Evolutionary conservation across 2,888 invertebrate species (phyloP), one percentile per base, ranked within the genome.

Genomic region (Cataglyphis altisquamis): DNA sequence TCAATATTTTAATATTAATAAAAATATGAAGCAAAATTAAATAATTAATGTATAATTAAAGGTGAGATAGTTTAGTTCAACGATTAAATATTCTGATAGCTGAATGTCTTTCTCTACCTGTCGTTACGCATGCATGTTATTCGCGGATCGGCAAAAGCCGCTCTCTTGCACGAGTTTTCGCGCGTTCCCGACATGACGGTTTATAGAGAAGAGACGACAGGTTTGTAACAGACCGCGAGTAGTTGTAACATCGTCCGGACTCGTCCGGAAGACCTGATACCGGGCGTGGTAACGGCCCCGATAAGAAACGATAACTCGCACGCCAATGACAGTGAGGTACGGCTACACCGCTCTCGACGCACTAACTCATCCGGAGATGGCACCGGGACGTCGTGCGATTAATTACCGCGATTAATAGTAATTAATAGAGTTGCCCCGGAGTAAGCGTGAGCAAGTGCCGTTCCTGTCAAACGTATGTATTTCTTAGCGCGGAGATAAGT

Each of bases 381-480:
- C 89, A 88, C 84, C 74, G 87, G 87, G 86, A 85, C 85, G 86
- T 85, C 80, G 82, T 63, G 80, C 91, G 93, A 93, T 93, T 93
- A 92, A 93, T 92, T 91, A 91, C 89, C 83, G 83, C 91, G 93
- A 93, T 93, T 92, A 92, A 92, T 91, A 90, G 91, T 93, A 93
- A 93, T 93, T 93, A 92, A 93, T 93, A 92, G 91, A 87, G 88
- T 81, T 87, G 87, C 83, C 41, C 70, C 84, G 73, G n/a, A 52
- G 75, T 86, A 84, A 88, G 89, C 88, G 86, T 87, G 89, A 89
- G 88, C 90, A 86, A 88, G 82, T 84, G 87, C 86, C 86, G 91
- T 89, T 92, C 87, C 57, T 52, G 77, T 82, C 80, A 84, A 84
- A 64, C 57, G 68, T 66, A 64, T 80, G 67, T 36, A 72, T 75